Conservation (phyloP, 2,113 vertebrate genomes). For the Chamaetylas fuelleborni region DNA sequence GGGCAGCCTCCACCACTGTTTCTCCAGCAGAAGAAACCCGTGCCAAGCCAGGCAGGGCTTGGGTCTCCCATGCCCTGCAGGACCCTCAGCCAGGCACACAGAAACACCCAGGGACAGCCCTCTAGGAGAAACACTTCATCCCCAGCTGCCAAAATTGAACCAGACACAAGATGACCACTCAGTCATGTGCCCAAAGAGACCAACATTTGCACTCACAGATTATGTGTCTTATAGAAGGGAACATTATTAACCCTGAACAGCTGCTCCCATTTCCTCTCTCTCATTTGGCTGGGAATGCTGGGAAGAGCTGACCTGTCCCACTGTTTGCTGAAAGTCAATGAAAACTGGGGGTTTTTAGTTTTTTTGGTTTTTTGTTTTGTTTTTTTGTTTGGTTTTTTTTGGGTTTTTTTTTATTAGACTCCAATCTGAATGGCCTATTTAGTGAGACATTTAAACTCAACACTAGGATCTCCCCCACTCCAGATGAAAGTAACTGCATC, state of each 20-base stretch:
- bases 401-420: not conserved
- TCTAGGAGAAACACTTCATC: not conserved
- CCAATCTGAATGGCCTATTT: not conserved
- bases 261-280: not conserved
- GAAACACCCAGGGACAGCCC: not conserved
- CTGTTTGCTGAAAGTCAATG: not conserved
- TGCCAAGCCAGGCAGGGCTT: not conserved
- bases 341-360: too few species aligned
- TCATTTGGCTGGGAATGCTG: not conserved
- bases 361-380: too few species aligned
- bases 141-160: not conserved
- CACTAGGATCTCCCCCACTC: rapidly evolving
- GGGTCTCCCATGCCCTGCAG: not conserved
- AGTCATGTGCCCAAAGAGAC: not conserved
- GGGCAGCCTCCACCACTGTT: rapidly evolving
- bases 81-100: rapidly evolving
- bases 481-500: not conserved
- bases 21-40: not conserved
- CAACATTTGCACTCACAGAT: not conserved
- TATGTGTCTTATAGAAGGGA: not conserved
- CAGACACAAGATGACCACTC: not conserved
- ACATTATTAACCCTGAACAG: not conserved
- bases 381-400: too few species aligned
- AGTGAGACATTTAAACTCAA: not conserved
- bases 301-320: not conserved